Percentiles rank a stretch among this genome's conserved stretches.
These are phyloP conservation scores for Habropoda laboriosa DNA, from an alignment of 1,140 invertebrate genomes.

Conservation along the genomic window DNA sequence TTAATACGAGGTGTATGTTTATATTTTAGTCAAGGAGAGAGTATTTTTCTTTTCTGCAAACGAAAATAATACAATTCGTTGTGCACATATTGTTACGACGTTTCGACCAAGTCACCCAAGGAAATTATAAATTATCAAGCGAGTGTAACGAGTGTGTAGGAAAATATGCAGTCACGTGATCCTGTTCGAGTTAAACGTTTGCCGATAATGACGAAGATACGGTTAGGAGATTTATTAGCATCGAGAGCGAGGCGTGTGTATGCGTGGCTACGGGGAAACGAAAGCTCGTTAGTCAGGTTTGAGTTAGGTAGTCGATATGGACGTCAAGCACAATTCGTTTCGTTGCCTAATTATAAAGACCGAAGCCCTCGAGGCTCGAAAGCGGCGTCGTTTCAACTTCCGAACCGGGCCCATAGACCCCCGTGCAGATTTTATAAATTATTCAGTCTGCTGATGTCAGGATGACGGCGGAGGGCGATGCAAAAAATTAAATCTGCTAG, in stretches of 20 bases:
- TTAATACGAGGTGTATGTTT: too few relatives aligned
- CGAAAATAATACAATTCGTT: too few relatives aligned
- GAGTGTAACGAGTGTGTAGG: slow-evolving; percentile 57
- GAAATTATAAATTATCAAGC: slow-evolving; percentile 56
- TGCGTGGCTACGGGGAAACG: slow-evolving; percentile 62
- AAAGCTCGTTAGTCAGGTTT: slow-evolving; percentile 77
- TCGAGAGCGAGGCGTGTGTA: slow-evolving; percentile 50
- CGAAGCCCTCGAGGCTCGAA: slow-evolving; percentile 47
- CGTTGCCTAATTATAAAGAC: slow-evolving; percentile 80
- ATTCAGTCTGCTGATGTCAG: slow-evolving; percentile 36
- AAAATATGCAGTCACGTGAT: slow-evolving; percentile 54
- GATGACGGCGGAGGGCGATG: slow-evolving; percentile 36
- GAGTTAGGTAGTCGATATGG: slow-evolving; percentile 78
- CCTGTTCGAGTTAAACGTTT: slow-evolving; percentile 59
- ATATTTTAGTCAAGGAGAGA: too few relatives aligned
- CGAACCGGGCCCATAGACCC: slow-evolving; percentile 46
- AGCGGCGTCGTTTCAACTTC: slow-evolving; percentile 67
- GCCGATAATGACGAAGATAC: slow-evolving; percentile 68
- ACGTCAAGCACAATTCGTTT: slow-evolving; percentile 79
- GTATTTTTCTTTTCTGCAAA: too few relatives aligned
- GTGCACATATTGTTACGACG: not conserved
- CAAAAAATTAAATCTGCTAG: slow-evolving; percentile 69
- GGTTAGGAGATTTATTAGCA: slow-evolving; percentile 74
- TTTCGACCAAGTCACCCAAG: slow-evolving; percentile 14
- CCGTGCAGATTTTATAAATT: slow-evolving; percentile 69